phyloP scores from a whole-genome alignment of 1,140 invertebrate genomes.

The Goniozus legneri region DNA sequence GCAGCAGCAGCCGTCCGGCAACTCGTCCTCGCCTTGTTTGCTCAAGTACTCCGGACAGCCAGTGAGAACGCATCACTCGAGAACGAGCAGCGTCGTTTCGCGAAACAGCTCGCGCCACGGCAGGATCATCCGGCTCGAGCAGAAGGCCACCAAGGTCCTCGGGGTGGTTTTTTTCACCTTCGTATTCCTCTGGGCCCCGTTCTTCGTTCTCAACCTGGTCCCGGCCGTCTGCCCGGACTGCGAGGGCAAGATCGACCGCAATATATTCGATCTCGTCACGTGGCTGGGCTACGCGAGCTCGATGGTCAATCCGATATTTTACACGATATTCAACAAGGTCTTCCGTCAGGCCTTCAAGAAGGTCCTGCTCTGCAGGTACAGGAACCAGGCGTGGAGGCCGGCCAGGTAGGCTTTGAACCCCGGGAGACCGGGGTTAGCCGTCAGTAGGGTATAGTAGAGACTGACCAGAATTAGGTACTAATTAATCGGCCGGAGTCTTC shows the following conservation, averaged over 20 bases:
- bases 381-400: conserved; percentile 36
- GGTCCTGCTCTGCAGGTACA: conserved; percentile 68
- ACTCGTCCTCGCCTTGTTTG: conserved; percentile 51
- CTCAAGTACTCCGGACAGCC: conserved; percentile 42
- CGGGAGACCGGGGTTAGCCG: conserved; percentile 30
- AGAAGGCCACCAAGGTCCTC: conserved; percentile 91
- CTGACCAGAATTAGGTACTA: neutral
- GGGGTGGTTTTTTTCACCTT: conserved; percentile 93
- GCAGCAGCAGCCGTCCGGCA: conserved; percentile 15
- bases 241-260: conserved; percentile 68
- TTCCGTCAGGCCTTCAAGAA: conserved; percentile 88
- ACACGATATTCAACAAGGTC: conserved; percentile 92
- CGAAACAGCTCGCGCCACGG: conserved; percentile 76
- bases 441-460: conserved; percentile 24
- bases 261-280: conserved; percentile 80
- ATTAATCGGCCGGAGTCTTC: neutral
- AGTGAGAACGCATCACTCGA: conserved; percentile 63
- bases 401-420: conserved; percentile 34
- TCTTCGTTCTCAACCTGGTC: conserved; percentile 85
- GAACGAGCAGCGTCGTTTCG: conserved; percentile 76
- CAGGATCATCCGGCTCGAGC: conserved; percentile 77
- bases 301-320: conserved; percentile 92
- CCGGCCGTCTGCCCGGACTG: conserved; percentile 75
- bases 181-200: conserved; percentile 89
- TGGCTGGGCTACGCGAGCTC: conserved; percentile 92